These are phyloP conservation scores for Luperina testacea DNA, from an alignment of 2,888 invertebrate species.

Conservation along the genomic window DNA sequence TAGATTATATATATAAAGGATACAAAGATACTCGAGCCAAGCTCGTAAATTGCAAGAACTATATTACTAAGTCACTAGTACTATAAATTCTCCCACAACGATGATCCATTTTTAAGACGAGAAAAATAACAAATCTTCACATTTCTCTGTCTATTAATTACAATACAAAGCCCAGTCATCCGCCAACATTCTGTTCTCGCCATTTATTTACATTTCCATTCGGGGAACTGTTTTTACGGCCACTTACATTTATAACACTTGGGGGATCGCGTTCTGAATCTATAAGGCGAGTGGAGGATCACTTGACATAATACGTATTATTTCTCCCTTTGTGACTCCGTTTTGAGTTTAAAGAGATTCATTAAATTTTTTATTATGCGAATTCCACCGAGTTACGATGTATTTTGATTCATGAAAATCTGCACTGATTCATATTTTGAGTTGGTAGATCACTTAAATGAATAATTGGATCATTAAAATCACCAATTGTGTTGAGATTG, in stretches of 20 bases:
- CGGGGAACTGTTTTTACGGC: slow-evolving; percentile 62
- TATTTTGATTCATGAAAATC: not conserved
- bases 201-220: slow-evolving; percentile 66
- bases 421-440: not conserved
- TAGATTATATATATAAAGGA: too few relatives aligned
- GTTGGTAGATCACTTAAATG: too few relatives aligned
- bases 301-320: slow-evolving; percentile 59
- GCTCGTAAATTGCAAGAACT: not conserved
- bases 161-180: slow-evolving; percentile 37
- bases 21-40: not conserved
- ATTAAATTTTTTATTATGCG: slow-evolving; percentile 20
- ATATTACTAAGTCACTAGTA: not conserved
- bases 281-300: slow-evolving; percentile 58
- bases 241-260: slow-evolving; percentile 68
- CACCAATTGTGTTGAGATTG: not conserved
- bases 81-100: too few relatives aligned
- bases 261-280: slow-evolving; percentile 62
- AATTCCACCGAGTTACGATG: not conserved
- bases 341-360: slow-evolving; percentile 33
- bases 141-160: slow-evolving; percentile 34
- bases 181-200: slow-evolving; percentile 49
- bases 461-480: too few relatives aligned
- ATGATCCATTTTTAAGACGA: not conserved
- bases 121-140: not conserved
- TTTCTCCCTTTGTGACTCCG: slow-evolving; percentile 28